Evolutionary conservation across 1,140 invertebrate species (phyloP).

Genomic region (Chymomyza costata): DNA sequence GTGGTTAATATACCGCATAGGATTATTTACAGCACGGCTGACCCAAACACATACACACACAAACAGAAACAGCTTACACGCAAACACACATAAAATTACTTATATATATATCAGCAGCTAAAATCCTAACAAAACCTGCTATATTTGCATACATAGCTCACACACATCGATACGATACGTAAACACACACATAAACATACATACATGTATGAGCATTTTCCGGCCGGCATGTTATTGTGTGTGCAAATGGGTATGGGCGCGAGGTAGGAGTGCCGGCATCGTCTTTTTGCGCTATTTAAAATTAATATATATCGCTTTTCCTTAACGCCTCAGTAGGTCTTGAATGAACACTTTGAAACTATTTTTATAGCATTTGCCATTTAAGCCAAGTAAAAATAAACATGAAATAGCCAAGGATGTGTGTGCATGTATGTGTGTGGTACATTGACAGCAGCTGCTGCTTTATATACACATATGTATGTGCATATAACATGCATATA

Average conservation of each 20-base stretch:
- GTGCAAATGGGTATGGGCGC: too few species aligned
- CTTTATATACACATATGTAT: neutral
- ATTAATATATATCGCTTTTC: conserved; percentile 51
- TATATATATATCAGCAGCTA: conserved; percentile 20
- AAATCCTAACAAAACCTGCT: neutral
- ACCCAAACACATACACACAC: neutral
- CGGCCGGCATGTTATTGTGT: too few species aligned
- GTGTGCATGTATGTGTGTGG: neutral
- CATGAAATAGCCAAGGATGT: conserved; percentile 17
- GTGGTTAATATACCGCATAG: conserved; percentile 10
- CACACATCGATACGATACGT: neutral
- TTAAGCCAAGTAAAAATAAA: conserved; percentile 46
- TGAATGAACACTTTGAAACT: conserved; percentile 70
- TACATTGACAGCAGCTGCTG: neutral
- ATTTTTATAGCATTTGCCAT: conserved; percentile 60
- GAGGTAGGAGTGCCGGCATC: too few species aligned
- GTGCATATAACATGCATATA: conserved; percentile 26
- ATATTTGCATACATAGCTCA: conserved; percentile 17
- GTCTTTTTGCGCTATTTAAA: conserved; percentile 55
- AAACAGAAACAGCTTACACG: neutral
- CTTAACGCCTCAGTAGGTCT: conserved; percentile 66
- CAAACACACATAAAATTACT: conserved; percentile 26
- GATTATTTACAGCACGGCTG: conserved; percentile 38
- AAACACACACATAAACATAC: conserved; percentile 4
- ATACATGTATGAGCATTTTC: too few species aligned